Percentiles rank a stretch among this genome's conserved stretches.
phyloP scores from a whole-genome alignment of 2,113 vertebrate species.

The Sinocyclocheilus maitianheensis region DNA sequence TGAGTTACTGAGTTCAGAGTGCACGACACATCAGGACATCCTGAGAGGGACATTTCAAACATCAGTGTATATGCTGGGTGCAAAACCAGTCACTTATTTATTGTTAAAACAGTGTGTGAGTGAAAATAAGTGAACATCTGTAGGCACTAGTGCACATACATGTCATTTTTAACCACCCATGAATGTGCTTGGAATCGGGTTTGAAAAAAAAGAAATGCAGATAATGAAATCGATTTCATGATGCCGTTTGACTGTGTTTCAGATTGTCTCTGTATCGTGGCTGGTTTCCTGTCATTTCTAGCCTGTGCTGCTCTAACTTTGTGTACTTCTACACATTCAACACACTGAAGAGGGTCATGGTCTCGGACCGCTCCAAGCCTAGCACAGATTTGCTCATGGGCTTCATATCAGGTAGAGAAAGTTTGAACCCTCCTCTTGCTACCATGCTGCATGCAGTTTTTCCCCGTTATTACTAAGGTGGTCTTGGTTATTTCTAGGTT shows the following conservation, averaged over 20 bases:
- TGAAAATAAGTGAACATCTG: neutral
- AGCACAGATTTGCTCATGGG: conserved; percentile 78
- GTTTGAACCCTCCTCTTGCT: neutral
- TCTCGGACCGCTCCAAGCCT: conserved; percentile 62
- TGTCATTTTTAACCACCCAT: neutral
- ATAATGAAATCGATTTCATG: neutral
- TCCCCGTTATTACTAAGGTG: neutral
- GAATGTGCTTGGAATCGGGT: neutral
- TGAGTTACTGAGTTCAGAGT: conserved; percentile 59
- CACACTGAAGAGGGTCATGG: conserved; percentile 70
- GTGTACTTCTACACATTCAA: conserved; percentile 85
- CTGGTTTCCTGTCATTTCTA: conserved; percentile 83
- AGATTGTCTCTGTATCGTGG: conserved; percentile 79
- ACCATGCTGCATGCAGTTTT: neutral
- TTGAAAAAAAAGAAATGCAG: neutral
- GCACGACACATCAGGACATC: neutral
- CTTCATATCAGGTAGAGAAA: conserved; percentile 71
- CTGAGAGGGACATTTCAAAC: neutral
- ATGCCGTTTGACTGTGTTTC: conserved; percentile 28
- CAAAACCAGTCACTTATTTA: neutral
- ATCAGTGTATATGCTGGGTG: neutral
- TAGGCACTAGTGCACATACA: neutral
- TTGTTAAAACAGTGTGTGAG: neutral
- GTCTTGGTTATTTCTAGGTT: neutral
- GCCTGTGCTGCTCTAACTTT: conserved; percentile 83